Evolutionary conservation across 2,797 vertebrate species (phyloP), one percentile per base, ranked within the genome.

Genomic region (Allobates femoralis): DNA sequence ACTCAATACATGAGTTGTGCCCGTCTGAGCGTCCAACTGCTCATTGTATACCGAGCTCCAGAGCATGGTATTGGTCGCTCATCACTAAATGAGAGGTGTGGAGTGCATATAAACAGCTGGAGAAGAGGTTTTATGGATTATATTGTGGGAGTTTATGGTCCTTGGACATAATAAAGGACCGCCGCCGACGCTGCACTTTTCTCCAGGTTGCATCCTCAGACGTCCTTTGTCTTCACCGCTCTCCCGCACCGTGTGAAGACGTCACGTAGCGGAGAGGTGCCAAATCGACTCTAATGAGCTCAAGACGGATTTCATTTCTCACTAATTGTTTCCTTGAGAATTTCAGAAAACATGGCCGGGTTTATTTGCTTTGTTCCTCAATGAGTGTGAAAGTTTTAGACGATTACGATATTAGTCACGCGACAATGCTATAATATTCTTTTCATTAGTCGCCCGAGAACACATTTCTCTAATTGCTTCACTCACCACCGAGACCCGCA

Each of bases 381-480:
- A 81, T 81, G 56, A 86, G 85, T 82, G 80, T 83, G 80, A 69
- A 81, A 67, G 79, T 77, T 81, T 82, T 77, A 86, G 66, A n/a
- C 37, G 85, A 83, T 86, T 86, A 82, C 50, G 55, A 41, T 83
- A 83, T 77, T 82, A 77, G 73, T 76, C 69, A 76, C 69, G 51
- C 46, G 74, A 83, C 18, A 8, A 19, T 8, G 34, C 80, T 32
- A 83, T 86, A 83, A 81, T 82, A 67, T 85, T 81, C 67, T 34
- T 37, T 67, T 67, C 18, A 76, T 81, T 81, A 75, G 34, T 73
- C 51, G 69, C 37, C 26, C 28, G 19, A 37, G 66, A 67, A 81
- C 62, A 26, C 51, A n/a, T 34, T 37, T 32, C 21, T 56, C 34
- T 71, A 69, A 71, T 82, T 71, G 66, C 66, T 26, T 55, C n/a